Evolutionary conservation across 2,113 vertebrate genomes (phyloP).

Genomic region (Motacilla alba): DNA sequence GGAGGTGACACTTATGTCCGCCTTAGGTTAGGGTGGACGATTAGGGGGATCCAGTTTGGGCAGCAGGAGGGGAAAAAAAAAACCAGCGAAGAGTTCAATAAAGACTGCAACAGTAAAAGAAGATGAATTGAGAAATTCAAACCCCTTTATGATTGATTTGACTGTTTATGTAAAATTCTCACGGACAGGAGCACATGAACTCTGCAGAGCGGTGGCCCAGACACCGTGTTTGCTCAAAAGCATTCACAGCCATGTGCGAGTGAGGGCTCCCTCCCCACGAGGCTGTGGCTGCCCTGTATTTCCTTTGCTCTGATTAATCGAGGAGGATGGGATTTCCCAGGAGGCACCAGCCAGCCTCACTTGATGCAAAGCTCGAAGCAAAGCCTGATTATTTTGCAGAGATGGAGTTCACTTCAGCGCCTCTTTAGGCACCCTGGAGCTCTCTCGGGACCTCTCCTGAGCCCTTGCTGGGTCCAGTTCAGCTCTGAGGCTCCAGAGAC

Average conservation of each 20-base stretch:
- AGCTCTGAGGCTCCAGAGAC: background rate
- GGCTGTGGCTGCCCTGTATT: background rate
- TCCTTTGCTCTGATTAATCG: background rate
- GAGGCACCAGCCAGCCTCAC: background rate
- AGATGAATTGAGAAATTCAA: background rate
- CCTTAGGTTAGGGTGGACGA: too few species aligned
- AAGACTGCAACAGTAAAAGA: background rate
- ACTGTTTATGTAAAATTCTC: background rate
- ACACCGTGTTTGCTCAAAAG: background rate
- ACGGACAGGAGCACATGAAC: background rate
- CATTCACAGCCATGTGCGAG: background rate
- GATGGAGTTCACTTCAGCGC: background rate
- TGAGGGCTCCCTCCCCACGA: background rate
- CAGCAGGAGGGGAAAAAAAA: background rate
- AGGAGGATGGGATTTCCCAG: slow-evolving; percentile 32
- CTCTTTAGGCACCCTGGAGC: background rate
- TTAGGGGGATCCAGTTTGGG: background rate
- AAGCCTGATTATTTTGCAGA: background rate
- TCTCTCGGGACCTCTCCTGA: background rate
- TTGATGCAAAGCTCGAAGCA: background rate
- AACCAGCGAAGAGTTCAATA: background rate
- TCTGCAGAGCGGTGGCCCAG: background rate
- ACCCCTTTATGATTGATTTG: background rate
- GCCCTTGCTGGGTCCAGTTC: background rate
- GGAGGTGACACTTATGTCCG: background rate